These are phyloP conservation scores for Albula glossodonta DNA, from an alignment of 2,113 vertebrate species.

Conservation along the genomic window DNA sequence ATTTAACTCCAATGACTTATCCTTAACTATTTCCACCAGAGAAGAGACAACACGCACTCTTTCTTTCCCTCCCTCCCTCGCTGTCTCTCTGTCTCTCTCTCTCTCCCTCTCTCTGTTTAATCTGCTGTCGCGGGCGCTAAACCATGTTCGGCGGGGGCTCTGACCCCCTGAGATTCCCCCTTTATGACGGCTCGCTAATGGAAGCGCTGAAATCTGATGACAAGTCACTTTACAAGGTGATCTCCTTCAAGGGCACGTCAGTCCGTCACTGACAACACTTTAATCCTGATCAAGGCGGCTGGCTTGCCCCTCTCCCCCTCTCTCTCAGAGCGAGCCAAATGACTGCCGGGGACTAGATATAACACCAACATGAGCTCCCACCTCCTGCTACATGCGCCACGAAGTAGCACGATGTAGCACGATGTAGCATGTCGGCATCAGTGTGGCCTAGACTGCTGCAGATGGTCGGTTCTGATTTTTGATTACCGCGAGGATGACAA, in stretches of 20 bases:
- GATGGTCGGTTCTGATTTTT: too few relatives aligned
- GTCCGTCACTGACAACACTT: constrained; percentile 65
- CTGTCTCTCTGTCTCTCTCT: background rate
- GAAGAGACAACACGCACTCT: background rate
- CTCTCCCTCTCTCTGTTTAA: background rate
- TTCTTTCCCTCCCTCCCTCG: too few relatives aligned
- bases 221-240: constrained; percentile 65
- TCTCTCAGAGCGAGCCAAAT: background rate
- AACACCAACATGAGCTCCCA: background rate
- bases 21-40: background rate
- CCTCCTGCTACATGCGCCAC: background rate
- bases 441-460: too few relatives aligned
- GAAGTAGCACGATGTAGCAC: background rate
- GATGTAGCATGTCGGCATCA: too few relatives aligned
- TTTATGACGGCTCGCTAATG: constrained; percentile 48
- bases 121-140: background rate
- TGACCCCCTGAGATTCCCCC: constrained; percentile 10
- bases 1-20: constrained; percentile 14
- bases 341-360: background rate
- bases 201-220: constrained; percentile 66
- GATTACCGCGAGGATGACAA: too few relatives aligned
- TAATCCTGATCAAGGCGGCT: constrained; percentile 66
- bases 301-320: constrained; percentile 9
- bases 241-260: constrained; percentile 68
- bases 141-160: constrained; percentile 20